Conservation (phyloP, 2,888 invertebrate species). For the Cheilosia grossa region DNA sequence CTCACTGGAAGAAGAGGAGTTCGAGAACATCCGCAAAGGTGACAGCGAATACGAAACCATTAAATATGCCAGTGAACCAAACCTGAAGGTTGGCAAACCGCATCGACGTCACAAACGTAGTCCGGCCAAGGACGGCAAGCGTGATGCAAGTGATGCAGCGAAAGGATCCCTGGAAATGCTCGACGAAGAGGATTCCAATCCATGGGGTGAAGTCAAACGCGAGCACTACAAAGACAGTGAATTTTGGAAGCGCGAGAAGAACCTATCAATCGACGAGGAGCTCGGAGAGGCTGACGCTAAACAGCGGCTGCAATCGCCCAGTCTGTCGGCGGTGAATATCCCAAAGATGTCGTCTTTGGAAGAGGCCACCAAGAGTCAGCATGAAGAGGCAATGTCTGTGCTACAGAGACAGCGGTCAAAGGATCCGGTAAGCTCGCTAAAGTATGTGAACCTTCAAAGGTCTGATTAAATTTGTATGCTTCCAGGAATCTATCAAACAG, state of each 20-base stretch:
- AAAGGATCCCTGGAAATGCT: constrained; percentile 79
- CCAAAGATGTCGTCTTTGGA: constrained; percentile 82
- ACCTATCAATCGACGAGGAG: constrained; percentile 82
- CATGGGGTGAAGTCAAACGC: constrained; percentile 82
- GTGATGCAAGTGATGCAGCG: constrained; percentile 70
- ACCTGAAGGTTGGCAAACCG: constrained; percentile 78
- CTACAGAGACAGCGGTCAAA: constrained; percentile 78
- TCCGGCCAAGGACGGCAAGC: constrained; percentile 79
- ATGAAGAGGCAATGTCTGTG: constrained; percentile 79
- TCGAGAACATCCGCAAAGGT: constrained; percentile 81
- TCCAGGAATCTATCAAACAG: constrained; percentile 67
- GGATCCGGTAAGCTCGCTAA: constrained; percentile 77
- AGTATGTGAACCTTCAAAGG: not conserved
- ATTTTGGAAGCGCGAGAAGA: constrained; percentile 82
- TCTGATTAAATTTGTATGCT: constrained; percentile 14
- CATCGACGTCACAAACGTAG: constrained; percentile 81
- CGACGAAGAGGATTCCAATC: constrained; percentile 80
- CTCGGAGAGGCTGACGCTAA: constrained; percentile 77
- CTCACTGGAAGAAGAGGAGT: constrained; percentile 87
- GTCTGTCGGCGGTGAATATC: constrained; percentile 76
- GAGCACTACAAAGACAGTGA: constrained; percentile 81
- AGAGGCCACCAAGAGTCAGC: constrained; percentile 81
- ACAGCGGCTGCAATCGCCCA: constrained; percentile 46
- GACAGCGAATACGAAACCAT: constrained; percentile 80
- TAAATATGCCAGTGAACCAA: constrained; percentile 81